These are phyloP conservation scores for Zaprionus lachaisei DNA, from an alignment of 1,140 invertebrate species.

Conservation along the genomic window DNA sequence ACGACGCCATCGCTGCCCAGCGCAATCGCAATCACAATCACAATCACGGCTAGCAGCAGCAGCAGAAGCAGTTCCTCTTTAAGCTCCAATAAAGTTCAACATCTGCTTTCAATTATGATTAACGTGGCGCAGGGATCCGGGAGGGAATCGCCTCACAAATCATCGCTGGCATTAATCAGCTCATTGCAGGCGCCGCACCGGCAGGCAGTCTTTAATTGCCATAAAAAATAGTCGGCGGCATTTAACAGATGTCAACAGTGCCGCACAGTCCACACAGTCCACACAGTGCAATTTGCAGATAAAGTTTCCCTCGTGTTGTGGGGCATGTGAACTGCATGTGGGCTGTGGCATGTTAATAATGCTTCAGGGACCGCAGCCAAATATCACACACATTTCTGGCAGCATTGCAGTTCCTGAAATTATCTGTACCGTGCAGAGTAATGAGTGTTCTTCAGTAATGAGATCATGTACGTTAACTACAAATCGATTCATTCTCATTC, in stretches of 20 bases:
- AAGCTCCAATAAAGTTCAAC: conserved; percentile 31
- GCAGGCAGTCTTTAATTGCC: conserved; percentile 42
- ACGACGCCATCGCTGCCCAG: not conserved
- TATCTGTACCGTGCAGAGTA: not conserved
- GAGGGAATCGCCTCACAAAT: conserved; percentile 38
- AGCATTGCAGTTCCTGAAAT: not conserved
- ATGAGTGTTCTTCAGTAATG: not conserved
- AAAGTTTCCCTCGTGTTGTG: not conserved
- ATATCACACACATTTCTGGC: not conserved
- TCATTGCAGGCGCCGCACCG: conserved; percentile 37
- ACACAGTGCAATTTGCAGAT: conserved; percentile 17
- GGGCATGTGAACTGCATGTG: conserved; percentile 12
- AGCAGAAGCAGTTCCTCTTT: not conserved
- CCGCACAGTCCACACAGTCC: not conserved
- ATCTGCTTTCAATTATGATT: conserved; percentile 58
- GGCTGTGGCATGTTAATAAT: conserved; percentile 29
- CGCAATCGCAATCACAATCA: conserved; percentile 14
- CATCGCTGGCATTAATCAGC: conserved; percentile 35
- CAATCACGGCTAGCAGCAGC: conserved; percentile 11
- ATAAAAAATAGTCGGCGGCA: conserved; percentile 35
- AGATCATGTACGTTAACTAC: not conserved
- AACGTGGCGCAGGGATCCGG: conserved; percentile 1
- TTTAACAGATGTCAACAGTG: conserved; percentile 39
- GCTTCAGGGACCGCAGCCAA: conserved; percentile 13
- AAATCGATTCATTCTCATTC: not conserved